Evolutionary conservation across 2,113 vertebrate genomes (phyloP).

Genomic region (Pontoporia blainvillei): DNA sequence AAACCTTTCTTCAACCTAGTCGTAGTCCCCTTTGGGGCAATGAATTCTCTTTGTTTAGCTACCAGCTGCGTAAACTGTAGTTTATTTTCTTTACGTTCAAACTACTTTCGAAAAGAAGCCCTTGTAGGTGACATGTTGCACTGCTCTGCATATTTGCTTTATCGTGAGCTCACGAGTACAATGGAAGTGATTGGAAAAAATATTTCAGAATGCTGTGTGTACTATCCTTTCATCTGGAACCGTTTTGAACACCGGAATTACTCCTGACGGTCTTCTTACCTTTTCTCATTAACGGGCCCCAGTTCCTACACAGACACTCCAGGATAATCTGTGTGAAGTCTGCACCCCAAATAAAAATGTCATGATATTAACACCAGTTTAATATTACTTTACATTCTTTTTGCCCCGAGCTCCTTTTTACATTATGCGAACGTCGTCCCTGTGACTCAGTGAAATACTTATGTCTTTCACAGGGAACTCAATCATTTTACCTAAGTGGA

Average conservation of each 20-base stretch:
- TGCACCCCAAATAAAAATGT: neutral
- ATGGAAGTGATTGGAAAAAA: conserved; percentile 14
- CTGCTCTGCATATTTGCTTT: neutral
- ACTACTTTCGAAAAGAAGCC: conserved; percentile 33
- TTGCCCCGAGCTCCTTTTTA: neutral
- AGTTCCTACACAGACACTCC: neutral
- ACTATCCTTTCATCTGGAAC: neutral
- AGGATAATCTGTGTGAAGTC: neutral
- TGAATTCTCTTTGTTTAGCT: conserved; percentile 56
- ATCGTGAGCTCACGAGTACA: neutral
- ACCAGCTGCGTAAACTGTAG: conserved; percentile 37
- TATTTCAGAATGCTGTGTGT: neutral
- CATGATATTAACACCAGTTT: neutral
- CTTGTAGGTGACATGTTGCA: neutral
- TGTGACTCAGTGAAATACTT: neutral
- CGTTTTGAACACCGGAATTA: neutral
- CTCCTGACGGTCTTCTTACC: neutral
- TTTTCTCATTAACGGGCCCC: neutral
- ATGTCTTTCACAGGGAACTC: neutral
- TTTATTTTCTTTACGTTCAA: conserved; percentile 56
- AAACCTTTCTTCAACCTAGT: conserved; percentile 34
- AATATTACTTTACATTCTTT: neutral
- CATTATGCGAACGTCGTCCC: neutral
- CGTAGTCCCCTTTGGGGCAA: conserved; percentile 14
- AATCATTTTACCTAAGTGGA: neutral